These are phyloP conservation scores for Biston stratarius DNA, from an alignment of 2,888 invertebrate genomes.

Conservation along the genomic window DNA sequence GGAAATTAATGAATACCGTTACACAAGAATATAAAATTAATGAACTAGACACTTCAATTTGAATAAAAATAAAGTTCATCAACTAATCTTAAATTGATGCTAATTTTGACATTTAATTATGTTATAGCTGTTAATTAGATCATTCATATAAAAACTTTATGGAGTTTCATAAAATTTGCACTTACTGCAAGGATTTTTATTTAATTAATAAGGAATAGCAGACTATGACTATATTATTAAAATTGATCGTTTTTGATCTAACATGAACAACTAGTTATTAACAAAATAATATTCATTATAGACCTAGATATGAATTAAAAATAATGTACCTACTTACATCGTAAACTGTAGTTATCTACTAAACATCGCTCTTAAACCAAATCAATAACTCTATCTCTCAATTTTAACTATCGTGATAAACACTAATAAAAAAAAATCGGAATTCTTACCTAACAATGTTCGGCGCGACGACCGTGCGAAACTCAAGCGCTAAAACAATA, in stretches of 20 bases:
- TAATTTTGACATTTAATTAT: conserved; percentile 35
- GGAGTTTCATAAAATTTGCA: not conserved
- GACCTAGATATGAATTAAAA: no score
- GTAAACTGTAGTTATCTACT: not conserved
- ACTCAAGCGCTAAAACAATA: conserved; percentile 63
- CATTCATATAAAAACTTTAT: conserved; percentile 3
- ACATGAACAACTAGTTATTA: no score
- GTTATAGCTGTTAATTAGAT: conserved; percentile 15
- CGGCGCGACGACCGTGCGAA: conserved; percentile 59
- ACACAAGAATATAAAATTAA: conserved; percentile 28
- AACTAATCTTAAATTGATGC: conserved; percentile 22
- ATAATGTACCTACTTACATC: no score
- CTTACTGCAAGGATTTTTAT: not conserved
- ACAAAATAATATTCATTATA: no score
- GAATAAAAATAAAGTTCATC: conserved; percentile 29
- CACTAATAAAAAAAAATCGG: conserved; percentile 31
- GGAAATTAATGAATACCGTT: conserved; percentile 24
- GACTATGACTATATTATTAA: no score
- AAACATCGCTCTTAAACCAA: not conserved
- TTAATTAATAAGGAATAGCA: no score
- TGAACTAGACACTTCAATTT: conserved; percentile 18
- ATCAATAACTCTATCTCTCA: not conserved
- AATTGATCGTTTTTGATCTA: no score
- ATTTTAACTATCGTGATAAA: conserved; percentile 35
- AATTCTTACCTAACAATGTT: conserved; percentile 65